phyloP scores from a whole-genome alignment of 2,797 vertebrate genomes.

The Sebastes miniatus region DNA sequence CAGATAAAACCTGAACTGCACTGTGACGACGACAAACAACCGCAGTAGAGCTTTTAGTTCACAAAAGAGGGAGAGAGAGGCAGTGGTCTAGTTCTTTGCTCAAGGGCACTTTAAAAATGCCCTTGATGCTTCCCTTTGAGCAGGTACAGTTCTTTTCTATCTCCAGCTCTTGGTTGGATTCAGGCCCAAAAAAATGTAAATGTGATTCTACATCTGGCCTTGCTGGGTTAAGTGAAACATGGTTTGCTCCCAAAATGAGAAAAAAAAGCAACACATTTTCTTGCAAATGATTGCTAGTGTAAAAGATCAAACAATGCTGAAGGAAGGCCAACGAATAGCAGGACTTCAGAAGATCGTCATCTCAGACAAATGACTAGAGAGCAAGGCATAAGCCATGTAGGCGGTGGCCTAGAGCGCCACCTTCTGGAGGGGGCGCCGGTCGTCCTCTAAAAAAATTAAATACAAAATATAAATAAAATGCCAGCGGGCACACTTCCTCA shows the following conservation, averaged over 20 bases:
- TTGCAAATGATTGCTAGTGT: background rate
- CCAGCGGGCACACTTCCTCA: too few species aligned
- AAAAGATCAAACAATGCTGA: background rate
- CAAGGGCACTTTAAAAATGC: slow-evolving; percentile 3
- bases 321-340: background rate
- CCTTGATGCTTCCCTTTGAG: background rate
- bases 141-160: background rate
- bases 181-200: background rate
- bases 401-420: too few species aligned
- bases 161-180: background rate
- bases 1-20: slow-evolving; percentile 30
- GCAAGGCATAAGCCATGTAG: too few species aligned
- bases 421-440: too few species aligned
- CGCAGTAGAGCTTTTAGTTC: background rate
- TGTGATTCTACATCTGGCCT: background rate
- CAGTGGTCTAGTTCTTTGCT: slow-evolving; percentile 2
- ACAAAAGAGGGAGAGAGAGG: background rate
- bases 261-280: background rate
- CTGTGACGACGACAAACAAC: slow-evolving; percentile 1
- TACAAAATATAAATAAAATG: too few species aligned
- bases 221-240: background rate
- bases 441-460: too few species aligned
- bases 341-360: background rate
- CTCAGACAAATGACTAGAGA: background rate
- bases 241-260: background rate